These are phyloP conservation scores for Clarias pachynema DNA, from an alignment of 2,797 vertebrate genomes.

Conservation along the genomic window DNA sequence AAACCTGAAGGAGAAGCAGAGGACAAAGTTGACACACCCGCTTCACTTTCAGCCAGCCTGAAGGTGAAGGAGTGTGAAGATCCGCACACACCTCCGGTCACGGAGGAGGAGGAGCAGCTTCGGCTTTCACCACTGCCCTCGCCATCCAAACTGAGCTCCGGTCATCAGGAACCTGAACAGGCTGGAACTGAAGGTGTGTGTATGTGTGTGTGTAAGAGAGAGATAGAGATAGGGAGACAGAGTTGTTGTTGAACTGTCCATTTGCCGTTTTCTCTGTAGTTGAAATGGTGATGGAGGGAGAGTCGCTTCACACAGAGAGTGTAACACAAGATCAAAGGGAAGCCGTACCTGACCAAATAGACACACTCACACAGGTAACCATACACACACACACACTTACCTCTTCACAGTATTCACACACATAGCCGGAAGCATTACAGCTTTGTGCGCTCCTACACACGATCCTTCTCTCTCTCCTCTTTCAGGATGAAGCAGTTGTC, in stretches of 20 bases:
- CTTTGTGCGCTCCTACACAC: not conserved
- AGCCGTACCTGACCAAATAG: not conserved
- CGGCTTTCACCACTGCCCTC: not conserved
- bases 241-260: not conserved
- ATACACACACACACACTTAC: not conserved
- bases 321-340: not conserved
- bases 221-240: not conserved
- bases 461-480: not conserved
- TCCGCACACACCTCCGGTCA: not conserved
- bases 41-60: not conserved
- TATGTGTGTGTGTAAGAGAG: too few relatives aligned
- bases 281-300: conserved; percentile 10
- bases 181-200: conserved; percentile 29
- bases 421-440: not conserved
- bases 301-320: not conserved
- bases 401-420: not conserved
- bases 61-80: not conserved
- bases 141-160: conserved; percentile 5
- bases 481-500: conserved; percentile 21
- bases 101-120: conserved; percentile 24
- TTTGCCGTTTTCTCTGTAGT: conserved; percentile 9
- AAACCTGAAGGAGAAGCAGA: not conserved
- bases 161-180: conserved; percentile 32
- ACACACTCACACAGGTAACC: conserved; percentile 3
- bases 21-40: not conserved